Evolutionary conservation across 2,797 vertebrate species (phyloP).

Genomic region (Champsocephalus gunnari): DNA sequence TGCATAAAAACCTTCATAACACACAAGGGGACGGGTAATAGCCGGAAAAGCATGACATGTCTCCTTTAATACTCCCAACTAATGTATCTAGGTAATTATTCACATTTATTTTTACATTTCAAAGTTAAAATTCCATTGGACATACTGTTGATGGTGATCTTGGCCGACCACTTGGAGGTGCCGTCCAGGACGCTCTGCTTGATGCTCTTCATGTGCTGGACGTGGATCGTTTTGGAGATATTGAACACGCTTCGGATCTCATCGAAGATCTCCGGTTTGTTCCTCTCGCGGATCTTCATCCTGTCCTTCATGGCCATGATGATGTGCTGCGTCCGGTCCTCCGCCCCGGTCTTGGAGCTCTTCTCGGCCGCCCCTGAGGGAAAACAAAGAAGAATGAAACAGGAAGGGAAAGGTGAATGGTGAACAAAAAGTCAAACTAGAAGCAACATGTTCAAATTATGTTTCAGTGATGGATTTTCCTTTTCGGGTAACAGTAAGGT

Average conservation of each 20-base stretch:
- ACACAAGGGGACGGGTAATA: no score
- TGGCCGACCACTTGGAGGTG: constrained; percentile 98
- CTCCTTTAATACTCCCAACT: no score
- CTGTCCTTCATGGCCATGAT: constrained; percentile 98
- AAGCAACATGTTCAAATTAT: not conserved
- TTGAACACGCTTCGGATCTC: constrained; percentile 91
- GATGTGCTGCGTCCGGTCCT: constrained; percentile 95
- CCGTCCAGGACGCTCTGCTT: constrained; percentile 96
- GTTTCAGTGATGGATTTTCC: not conserved
- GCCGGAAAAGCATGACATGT: no score
- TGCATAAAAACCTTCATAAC: no score
- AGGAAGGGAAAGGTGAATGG: not conserved
- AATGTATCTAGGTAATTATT: not conserved
- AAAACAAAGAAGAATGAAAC: not conserved
- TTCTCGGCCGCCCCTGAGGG: constrained; percentile 94
- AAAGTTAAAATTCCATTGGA: not conserved
- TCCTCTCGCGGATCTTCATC: constrained; percentile 98
- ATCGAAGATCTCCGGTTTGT: constrained; percentile 98
- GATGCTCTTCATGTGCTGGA: constrained; percentile 94
- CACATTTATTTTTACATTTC: not conserved
- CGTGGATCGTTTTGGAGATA: constrained; percentile 87
- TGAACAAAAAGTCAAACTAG: not conserved
- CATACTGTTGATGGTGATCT: constrained; percentile 93
- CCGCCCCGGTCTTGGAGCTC: constrained; percentile 94
- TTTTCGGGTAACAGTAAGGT: not conserved